Percentiles rank a stretch among this genome's conserved stretches.
phyloP scores from a whole-genome alignment of 2,113 vertebrate genomes.

The Mohoua ochrocephala region DNA sequence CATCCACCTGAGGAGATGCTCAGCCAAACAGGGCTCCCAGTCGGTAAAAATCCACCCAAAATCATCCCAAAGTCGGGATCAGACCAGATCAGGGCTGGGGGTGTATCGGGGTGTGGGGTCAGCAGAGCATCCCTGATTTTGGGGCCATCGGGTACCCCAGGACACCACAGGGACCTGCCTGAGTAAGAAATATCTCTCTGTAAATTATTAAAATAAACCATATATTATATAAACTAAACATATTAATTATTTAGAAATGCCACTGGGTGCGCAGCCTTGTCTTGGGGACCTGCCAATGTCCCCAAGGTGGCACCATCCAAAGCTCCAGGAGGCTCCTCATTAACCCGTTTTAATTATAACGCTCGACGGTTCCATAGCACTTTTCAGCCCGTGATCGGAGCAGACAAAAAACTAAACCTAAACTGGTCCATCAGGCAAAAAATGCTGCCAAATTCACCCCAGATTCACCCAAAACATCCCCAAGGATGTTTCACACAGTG shows the following conservation, averaged over 20 bases:
- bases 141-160: background rate
- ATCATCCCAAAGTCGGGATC: background rate
- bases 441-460: background rate
- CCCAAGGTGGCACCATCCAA: background rate
- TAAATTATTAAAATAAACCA: background rate
- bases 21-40: background rate
- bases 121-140: background rate
- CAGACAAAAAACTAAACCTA: background rate
- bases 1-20: background rate
- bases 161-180: background rate
- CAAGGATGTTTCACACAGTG: background rate
- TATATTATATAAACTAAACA: background rate
- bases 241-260: background rate
- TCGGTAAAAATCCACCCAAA: background rate
- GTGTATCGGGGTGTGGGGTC: accelerated
- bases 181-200: background rate
- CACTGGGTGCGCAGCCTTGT: background rate
- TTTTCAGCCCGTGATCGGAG: accelerated
- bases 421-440: background rate
- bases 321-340: background rate
- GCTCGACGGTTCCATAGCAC: background rate
- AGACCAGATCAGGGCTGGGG: accelerated
- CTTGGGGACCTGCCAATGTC: background rate
- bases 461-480: background rate
- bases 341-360: background rate